Conservation (phyloP, 2,888 invertebrate species). For the Apamea sordens region DNA sequence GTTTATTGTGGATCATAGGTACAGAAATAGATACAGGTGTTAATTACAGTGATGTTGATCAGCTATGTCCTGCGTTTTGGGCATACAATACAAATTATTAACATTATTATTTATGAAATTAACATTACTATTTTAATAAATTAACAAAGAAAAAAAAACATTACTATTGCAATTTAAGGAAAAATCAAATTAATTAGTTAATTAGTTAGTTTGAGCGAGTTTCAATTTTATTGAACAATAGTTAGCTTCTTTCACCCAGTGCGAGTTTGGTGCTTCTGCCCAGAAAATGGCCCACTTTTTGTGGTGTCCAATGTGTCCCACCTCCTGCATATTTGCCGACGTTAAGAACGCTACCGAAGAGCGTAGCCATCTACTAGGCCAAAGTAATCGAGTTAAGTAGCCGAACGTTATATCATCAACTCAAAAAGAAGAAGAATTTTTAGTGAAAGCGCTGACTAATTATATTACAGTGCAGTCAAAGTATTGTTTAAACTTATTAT, state of each 20-base stretch:
- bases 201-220: neutral
- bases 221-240: neutral
- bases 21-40: too few species aligned
- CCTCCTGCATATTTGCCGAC: neutral
- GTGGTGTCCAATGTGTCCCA: too few species aligned
- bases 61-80: too few species aligned
- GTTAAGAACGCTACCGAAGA: too few species aligned
- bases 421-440: neutral
- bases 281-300: neutral
- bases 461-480: neutral
- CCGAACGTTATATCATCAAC: neutral
- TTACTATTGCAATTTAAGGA: too few species aligned
- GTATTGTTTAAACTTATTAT: neutral
- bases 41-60: too few species aligned
- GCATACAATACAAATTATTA: too few species aligned
- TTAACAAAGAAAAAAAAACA: too few species aligned
- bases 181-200: too few species aligned
- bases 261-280: neutral
- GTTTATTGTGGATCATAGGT: too few species aligned
- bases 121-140: too few species aligned
- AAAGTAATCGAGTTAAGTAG: neutral
- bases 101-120: too few species aligned
- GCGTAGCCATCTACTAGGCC: neutral
- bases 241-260: neutral
- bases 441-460: neutral